These are phyloP conservation scores for Cyrtodaria siliqua DNA, from an alignment of 2,888 invertebrate species.

Conservation along the genomic window DNA sequence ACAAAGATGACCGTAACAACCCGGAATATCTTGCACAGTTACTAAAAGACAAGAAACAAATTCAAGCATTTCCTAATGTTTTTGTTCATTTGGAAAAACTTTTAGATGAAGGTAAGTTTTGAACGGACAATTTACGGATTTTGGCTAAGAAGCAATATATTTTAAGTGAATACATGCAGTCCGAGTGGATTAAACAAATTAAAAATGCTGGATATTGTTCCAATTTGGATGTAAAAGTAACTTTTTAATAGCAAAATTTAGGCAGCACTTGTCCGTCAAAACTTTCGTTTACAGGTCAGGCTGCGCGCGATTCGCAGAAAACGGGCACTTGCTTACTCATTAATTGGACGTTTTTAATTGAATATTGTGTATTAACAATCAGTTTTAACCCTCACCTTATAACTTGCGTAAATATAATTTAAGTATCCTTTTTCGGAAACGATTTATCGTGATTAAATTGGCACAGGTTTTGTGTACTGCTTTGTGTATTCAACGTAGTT, in stretches of 20 bases:
- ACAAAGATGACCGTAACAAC: conserved; percentile 83
- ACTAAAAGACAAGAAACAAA: conserved; percentile 99
- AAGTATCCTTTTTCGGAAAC: not conserved
- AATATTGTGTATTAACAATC: too few relatives aligned
- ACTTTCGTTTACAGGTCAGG: conserved; percentile 47
- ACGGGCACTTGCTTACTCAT: conserved; percentile 52
- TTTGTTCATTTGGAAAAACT: conserved; percentile 99
- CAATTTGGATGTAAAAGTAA: conserved; percentile 4
- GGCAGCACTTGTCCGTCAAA: conserved; percentile 37
- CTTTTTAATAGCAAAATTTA: conserved; percentile 7
- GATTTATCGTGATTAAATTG: not conserved
- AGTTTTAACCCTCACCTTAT: too few relatives aligned
- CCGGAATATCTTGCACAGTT: conserved; percentile 99
- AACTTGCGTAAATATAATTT: too few relatives aligned
- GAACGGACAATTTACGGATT: conserved; percentile 39
- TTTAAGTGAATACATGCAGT: not conserved
- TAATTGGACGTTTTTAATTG: conserved; percentile 17
- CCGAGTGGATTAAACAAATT: not conserved
- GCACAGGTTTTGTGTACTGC: too few relatives aligned
- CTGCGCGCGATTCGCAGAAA: conserved; percentile 14
- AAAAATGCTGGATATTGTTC: not conserved
- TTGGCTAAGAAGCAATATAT: not conserved
- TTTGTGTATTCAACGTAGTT: not conserved
- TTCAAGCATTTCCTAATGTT: conserved; percentile 99
- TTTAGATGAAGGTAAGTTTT: conserved; percentile 97